Percentiles rank a stretch among this genome's conserved stretches.
These are phyloP conservation scores for Balanococcus diminutus DNA, from an alignment of 2,888 invertebrate genomes.

Conservation along the genomic window DNA sequence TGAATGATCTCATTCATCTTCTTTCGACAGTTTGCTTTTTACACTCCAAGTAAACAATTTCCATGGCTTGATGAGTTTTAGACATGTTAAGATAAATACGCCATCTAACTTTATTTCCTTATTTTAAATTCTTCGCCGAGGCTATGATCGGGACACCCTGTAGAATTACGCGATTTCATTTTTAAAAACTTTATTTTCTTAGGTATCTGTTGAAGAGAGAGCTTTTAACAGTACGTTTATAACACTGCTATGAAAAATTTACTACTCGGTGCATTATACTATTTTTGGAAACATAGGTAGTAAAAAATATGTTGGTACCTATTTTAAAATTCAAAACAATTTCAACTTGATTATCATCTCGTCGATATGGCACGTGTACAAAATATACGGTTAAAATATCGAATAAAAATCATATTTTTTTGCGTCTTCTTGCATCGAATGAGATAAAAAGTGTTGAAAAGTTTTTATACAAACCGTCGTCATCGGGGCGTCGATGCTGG, in stretches of 20 bases:
- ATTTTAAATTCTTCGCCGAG: neutral
- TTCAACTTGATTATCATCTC: neutral
- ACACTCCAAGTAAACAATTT: constrained; percentile 43
- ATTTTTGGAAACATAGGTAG: neutral
- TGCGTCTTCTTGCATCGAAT: neutral
- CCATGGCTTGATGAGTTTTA: constrained; percentile 7
- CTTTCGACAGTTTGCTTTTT: constrained; percentile 45
- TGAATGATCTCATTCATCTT: constrained; percentile 53
- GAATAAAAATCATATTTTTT: neutral
- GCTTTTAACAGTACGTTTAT: neutral
- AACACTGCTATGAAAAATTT: neutral
- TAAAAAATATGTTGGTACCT: neutral
- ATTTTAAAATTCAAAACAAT: neutral
- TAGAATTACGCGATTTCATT: neutral
- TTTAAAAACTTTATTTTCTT: neutral
- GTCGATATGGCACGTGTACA: neutral
- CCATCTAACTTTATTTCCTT: neutral
- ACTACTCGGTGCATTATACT: neutral
- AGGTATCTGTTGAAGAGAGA: neutral
- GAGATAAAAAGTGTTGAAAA: neutral
- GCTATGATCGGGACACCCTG: neutral
- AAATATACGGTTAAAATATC: neutral
- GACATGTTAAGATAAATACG: neutral
- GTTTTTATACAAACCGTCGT: neutral
- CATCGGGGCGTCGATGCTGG: neutral